phyloP scores from a whole-genome alignment of 2,888 invertebrate genomes.

The Eurytoma adleriae region DNA sequence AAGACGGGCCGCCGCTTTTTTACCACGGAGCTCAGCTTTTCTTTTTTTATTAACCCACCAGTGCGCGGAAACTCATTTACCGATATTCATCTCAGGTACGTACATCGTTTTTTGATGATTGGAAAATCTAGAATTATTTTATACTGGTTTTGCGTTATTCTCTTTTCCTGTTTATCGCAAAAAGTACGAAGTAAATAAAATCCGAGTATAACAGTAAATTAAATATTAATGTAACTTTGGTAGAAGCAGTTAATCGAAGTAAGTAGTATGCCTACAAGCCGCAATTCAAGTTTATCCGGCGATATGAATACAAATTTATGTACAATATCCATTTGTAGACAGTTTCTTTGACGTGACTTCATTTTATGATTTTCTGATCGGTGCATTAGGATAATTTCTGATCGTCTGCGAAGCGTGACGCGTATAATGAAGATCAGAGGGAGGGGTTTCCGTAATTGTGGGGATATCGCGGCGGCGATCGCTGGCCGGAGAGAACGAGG shows the following conservation, averaged over 20 bases:
- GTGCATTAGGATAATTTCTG: constrained; percentile 6
- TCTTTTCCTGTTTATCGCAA: too few species aligned
- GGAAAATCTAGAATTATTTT: too few species aligned
- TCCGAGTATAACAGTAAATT: too few species aligned
- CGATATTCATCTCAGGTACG: constrained; percentile 9
- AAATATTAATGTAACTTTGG: too few species aligned
- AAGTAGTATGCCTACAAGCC: too few species aligned
- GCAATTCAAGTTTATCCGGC: neutral
- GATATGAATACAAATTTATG: constrained; percentile 5
- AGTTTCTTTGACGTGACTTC: neutral
- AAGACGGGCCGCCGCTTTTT: neutral
- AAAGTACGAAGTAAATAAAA: too few species aligned
- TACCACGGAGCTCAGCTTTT: neutral
- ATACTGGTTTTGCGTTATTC: too few species aligned
- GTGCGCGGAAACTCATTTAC: constrained; percentile 19
- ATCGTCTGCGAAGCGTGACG: neutral
- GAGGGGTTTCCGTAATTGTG: constrained; percentile 23
- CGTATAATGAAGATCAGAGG: neutral
- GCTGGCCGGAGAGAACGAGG: neutral
- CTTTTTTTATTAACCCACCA: neutral
- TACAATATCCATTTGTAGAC: neutral
- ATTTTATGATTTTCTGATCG: constrained; percentile 17
- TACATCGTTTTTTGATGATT: too few species aligned
- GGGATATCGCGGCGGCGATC: neutral
- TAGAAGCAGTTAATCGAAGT: too few species aligned